phyloP scores from a whole-genome alignment of 2,797 vertebrate genomes.

The Gymnodraco acuticeps region DNA sequence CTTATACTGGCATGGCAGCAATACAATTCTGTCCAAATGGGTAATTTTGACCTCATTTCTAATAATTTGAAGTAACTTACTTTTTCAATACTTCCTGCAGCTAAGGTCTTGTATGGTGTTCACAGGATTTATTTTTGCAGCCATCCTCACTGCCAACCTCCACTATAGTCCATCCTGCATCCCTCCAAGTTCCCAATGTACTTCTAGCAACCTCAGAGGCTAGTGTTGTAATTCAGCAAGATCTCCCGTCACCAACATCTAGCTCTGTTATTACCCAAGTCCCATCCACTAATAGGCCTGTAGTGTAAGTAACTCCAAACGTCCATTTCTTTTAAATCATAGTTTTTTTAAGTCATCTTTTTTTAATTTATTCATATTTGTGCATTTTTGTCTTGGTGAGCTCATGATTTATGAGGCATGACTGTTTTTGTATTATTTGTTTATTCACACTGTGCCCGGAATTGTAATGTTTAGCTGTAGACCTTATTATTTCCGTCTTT shows the following conservation, averaged over 20 bases:
- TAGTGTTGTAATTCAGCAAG: constrained; percentile 98
- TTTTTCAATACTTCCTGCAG: constrained; percentile 71
- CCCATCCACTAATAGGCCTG: constrained; percentile 96
- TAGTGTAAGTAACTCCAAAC: constrained; percentile 94
- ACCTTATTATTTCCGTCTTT: constrained; percentile 17
- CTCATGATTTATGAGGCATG: constrained; percentile 67
- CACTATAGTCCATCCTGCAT: constrained; percentile 97
- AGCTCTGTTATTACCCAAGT: constrained; percentile 99
- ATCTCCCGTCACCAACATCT: constrained; percentile 98
- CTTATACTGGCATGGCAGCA: no score
- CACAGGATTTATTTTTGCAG: constrained; percentile 96
- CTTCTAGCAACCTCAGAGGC: constrained; percentile 97
- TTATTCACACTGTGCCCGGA: constrained; percentile 46
- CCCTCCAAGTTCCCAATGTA: constrained; percentile 98
- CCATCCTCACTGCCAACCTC: constrained; percentile 95
- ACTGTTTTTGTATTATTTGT: constrained; percentile 52
- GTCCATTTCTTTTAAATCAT: constrained; percentile 67
- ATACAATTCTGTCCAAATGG: not conserved
- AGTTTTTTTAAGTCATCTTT: constrained; percentile 62
- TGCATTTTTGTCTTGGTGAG: constrained; percentile 69
- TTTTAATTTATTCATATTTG: constrained; percentile 55
- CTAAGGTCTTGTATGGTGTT: constrained; percentile 86
- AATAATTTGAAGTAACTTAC: constrained; percentile 3
- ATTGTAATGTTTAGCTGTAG: constrained; percentile 34
- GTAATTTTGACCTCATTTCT: constrained; percentile 25